Percentiles rank a stretch among this genome's conserved stretches.
phyloP scores from a whole-genome alignment of 2,113 vertebrate genomes.

The Geothlypis trichas region DNA sequence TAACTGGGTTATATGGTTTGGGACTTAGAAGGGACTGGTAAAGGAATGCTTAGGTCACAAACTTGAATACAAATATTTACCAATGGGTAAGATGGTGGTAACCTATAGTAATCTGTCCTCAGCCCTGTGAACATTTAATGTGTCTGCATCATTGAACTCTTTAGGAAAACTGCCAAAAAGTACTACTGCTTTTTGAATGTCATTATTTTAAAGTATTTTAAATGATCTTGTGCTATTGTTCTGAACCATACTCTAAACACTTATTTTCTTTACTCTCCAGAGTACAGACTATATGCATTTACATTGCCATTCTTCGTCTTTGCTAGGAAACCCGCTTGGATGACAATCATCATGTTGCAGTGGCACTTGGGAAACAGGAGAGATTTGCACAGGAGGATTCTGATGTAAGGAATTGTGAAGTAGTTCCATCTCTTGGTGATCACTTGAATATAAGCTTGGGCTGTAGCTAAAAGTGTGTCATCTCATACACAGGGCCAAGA shows the following conservation, averaged over 20 bases:
- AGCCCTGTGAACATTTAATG: background rate
- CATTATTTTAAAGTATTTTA: background rate
- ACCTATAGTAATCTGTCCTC: background rate
- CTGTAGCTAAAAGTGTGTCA: background rate
- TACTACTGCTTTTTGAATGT: background rate
- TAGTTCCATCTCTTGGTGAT: background rate
- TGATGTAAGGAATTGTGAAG: slow-evolving; percentile 60
- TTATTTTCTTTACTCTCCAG: background rate
- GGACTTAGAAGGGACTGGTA: background rate
- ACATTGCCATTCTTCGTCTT: background rate
- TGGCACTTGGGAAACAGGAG: slow-evolving; percentile 82
- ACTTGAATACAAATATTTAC: background rate
- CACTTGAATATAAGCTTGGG: background rate
- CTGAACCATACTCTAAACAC: background rate
- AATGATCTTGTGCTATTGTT: background rate
- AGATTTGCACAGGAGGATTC: slow-evolving; percentile 29
- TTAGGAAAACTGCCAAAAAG: background rate
- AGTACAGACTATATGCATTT: background rate
- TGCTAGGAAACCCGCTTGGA: slow-evolving; percentile 83
- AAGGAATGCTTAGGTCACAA: background rate
- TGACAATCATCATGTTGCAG: slow-evolving; percentile 87
- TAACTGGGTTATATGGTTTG: background rate
- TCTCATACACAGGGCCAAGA: background rate
- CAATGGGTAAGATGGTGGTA: background rate
- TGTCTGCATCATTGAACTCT: background rate